phyloP scores from a whole-genome alignment of 2,888 invertebrate species.

The Epirrhoe alternata region DNA sequence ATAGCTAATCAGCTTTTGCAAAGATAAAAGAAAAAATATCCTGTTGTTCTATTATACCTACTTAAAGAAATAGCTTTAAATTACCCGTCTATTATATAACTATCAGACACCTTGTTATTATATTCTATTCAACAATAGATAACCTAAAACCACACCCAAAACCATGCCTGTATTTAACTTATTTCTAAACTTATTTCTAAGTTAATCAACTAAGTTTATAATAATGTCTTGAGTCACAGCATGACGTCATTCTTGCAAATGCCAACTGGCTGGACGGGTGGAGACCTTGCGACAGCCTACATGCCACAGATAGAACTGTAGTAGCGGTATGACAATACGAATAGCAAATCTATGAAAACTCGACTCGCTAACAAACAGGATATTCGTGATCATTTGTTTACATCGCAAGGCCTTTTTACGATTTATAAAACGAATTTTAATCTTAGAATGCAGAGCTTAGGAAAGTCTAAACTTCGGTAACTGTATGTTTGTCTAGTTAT shows the following conservation, averaged over 20 bases:
- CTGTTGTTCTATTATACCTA: not conserved
- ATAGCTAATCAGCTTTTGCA: constrained; percentile 25
- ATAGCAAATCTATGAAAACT: constrained; percentile 47
- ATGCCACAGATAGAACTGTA: constrained; percentile 24
- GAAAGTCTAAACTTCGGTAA: no score
- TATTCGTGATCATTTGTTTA: constrained; percentile 42
- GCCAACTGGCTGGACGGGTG: constrained; percentile 62
- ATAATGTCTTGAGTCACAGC: constrained; percentile 60
- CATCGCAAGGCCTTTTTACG: constrained; percentile 19
- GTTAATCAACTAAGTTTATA: constrained; percentile 12
- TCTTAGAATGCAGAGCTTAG: no score
- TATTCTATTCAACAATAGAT: no score
- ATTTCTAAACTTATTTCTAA: constrained; percentile 6
- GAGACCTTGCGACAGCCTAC: constrained; percentile 65
- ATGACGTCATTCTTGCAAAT: constrained; percentile 74
- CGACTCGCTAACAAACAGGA: constrained; percentile 34
- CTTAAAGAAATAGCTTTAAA: no score
- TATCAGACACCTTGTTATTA: no score
- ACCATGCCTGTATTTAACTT: not conserved
- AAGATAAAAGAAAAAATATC: constrained; percentile 8
- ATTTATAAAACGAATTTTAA: no score
- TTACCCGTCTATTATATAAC: no score
- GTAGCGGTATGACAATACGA: constrained; percentile 31
- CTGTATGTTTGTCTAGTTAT: no score
- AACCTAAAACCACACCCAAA: no score